Evolutionary conservation across 2,797 vertebrate genomes (phyloP).

Genomic region (Florisuga fusca): DNA sequence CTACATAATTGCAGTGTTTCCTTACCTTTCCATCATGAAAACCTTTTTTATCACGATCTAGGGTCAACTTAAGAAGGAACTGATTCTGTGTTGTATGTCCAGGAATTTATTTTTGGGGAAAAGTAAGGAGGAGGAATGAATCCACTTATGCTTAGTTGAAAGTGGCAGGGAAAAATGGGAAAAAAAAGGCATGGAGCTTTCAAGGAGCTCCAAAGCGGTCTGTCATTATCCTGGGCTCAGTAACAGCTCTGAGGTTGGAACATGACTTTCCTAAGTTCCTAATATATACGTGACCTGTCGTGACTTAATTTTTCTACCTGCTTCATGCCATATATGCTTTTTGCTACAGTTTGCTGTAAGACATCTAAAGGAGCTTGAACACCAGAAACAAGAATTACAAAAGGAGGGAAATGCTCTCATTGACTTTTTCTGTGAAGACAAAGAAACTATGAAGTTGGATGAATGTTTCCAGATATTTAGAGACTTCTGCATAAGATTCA

Average conservation of each 20-base stretch:
- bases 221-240: background rate
- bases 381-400: constrained; percentile 85
- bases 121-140: background rate
- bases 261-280: background rate
- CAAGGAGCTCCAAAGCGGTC: background rate
- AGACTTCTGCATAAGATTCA: constrained; percentile 95
- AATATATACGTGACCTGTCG: background rate
- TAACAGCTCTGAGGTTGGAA: background rate
- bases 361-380: constrained; percentile 89
- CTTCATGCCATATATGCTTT: background rate
- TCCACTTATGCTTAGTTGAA: background rate
- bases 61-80: background rate
- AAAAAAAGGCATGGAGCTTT: background rate
- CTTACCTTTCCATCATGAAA: background rate
- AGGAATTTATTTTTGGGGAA: background rate
- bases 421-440: constrained; percentile 99
- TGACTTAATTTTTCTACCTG: background rate
- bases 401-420: constrained; percentile 91
- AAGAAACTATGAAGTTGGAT: constrained; percentile 95
- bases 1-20: background rate
- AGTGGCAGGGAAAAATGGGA: background rate
- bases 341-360: constrained; percentile 83
- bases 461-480: constrained; percentile 98
- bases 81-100: background rate
- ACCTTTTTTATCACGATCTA: background rate